Base-by-base conservation (phyloP, 2,888 invertebrate species). In the Zygothrica quintamaculata region DNA sequence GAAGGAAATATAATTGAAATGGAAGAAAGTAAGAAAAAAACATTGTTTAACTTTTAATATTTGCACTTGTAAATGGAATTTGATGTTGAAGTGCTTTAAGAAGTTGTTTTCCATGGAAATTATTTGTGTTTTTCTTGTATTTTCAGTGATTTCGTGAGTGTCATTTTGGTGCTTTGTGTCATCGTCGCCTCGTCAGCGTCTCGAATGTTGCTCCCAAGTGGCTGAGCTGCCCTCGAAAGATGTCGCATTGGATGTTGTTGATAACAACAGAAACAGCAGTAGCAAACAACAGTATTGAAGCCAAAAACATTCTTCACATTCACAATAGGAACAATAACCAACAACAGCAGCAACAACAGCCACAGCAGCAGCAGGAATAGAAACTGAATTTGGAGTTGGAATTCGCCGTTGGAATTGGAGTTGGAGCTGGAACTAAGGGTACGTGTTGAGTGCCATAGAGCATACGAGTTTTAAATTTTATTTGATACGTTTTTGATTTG, bases 401-500 rank as follows among this genome's bases (percentile, higher is more conserved):
- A n/a, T n/a, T n/a, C n/a, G n/a, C n/a, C n/a, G 18, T 5, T 22
- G 18, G 18, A 22, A 62, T 64, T 16, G 15, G 37, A 46, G 39
- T 39, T 15, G 11, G n/a, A n/a, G n/a, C n/a, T n/a, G n/a, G n/a
- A n/a, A n/a, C n/a, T n/a, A n/a, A n/a, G 44, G 52, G 67, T 77
- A 80, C 86, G 84, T 80, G 80, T 82, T 78, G 78, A 78, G 78
- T 79, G 74, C 73, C 66, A 52, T 18, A 56, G 26, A 31, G 50
- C 74, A 73, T 50, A 40, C 36, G 48, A 65, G 56, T 62, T 22
- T 22, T 67, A 84, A 84, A 70, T 84, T 80, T 80, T 86, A 84
- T 80, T 84, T 80, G 80, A 80, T 80, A 84, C 71, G 87, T 71
- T 80, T 80, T 80, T 80, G 86, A 80, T 86, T 86, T 76, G 84